Evolutionary conservation across 1,140 invertebrate species (phyloP), one percentile per base, ranked within the genome.

Genomic region (Battus philenor): DNA sequence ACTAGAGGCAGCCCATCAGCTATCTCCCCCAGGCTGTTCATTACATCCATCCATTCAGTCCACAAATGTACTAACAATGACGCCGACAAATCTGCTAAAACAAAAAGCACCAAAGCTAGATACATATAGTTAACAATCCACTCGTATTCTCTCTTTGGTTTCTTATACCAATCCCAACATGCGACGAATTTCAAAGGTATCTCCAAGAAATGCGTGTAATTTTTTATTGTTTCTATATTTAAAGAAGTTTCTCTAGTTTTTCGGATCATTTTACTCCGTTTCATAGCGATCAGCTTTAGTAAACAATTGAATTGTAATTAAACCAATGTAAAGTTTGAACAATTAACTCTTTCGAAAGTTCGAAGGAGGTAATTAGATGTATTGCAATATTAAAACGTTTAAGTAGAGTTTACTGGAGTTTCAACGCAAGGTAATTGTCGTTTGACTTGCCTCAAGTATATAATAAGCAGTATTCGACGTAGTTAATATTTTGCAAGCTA

Each of bases 161-260:
- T 49, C 4, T 44, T 44, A 24, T 54, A 79, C 68, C 77, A 74
- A 1, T 79, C 77, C 73, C 75, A 84, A 16, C 75, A 81, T 2
- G 47, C 77, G 0, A 69, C 73, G 0, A 67, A 47, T 52, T 78
- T 78, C 6, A 84, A 27, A 0, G 71, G 67, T n/a, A 65, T 12
- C 12, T 56, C 47, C 12, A 78, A 38, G 30, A 63, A 84, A 34
- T 79, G 64, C 0, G 56, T 57, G 31, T 79, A 81, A 12, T 65
- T 65, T 2, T 36, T 24, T 12, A 67, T 47, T 45, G 47, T 47
- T 1, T 64, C 45, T n/a, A 41, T 48, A 10, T 66, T 51, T 12
- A 64, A 12, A 6, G 51, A 55, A 0, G 45, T 48, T 38, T 48
- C n/a, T n/a, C n/a, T n/a, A n/a, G n/a, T n/a, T n/a, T n/a, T n/a